Percentiles rank a stretch among this genome's conserved stretches.
Evolutionary conservation across 2,888 invertebrate genomes (phyloP).

Genomic region (Phymatocera aterrima): DNA sequence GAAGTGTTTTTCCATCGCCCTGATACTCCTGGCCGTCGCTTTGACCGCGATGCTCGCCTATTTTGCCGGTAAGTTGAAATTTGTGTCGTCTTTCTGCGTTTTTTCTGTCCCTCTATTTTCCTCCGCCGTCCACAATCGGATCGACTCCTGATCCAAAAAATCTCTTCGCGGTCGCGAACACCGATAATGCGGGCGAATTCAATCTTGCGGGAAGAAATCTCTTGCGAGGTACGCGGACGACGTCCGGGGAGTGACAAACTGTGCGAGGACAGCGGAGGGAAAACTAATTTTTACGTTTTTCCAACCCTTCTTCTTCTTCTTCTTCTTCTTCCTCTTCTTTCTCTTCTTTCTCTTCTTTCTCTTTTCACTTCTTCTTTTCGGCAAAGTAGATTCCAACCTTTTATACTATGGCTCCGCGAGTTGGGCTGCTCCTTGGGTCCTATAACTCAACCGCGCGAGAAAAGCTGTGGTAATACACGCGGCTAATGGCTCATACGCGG

Average conservation of each 20-base stretch:
- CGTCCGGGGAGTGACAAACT: not conserved
- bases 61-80: slow-evolving; percentile 88
- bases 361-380: too few relatives aligned
- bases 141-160: not conserved
- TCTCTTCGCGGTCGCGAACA: not conserved
- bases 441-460: slow-evolving; percentile 49
- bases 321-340: slow-evolving; percentile 26
- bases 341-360: not conserved
- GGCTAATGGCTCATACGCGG: slow-evolving; percentile 59
- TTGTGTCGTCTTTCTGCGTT: not conserved
- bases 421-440: slow-evolving; percentile 28
- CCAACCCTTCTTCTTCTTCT: not conserved
- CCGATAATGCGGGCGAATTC: slow-evolving; percentile 5
- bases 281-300: slow-evolving; percentile 37
- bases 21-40: slow-evolving; percentile 93
- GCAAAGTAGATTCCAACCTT: slow-evolving; percentile 28
- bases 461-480: slow-evolving; percentile 53
- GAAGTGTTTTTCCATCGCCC: slow-evolving; percentile 96
- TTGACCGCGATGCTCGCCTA: slow-evolving; percentile 95
- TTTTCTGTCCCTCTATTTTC: not conserved
- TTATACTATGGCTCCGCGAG: slow-evolving; percentile 35
- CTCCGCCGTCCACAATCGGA: not conserved
- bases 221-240: not conserved
- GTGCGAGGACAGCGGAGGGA: not conserved
- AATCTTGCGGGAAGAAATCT: not conserved